These are phyloP conservation scores for Protosalanx chinensis DNA, from an alignment of 2,797 vertebrate genomes.

Conservation along the genomic window DNA sequence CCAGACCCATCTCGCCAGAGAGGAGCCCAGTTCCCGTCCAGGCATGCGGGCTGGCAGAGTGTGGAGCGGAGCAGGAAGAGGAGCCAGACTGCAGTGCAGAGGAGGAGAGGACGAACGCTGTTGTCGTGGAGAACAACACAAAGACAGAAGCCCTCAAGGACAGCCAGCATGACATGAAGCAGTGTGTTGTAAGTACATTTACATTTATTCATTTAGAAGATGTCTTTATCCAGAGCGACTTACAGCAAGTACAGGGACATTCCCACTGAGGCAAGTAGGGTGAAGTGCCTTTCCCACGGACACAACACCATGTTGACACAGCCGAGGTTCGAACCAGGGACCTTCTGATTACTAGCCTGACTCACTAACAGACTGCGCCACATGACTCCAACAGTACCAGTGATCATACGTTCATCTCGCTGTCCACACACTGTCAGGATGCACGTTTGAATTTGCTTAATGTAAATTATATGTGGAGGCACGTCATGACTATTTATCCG, in stretches of 20 bases:
- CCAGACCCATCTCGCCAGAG: conserved; percentile 23
- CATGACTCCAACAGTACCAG: too few relatives aligned
- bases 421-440: too few relatives aligned
- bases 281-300: too few relatives aligned
- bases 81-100: not conserved
- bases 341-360: too few relatives aligned
- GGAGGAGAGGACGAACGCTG: not conserved
- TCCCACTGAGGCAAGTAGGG: too few relatives aligned
- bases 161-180: conserved; percentile 18
- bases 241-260: not conserved
- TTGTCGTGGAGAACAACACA: conserved; percentile 2
- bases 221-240: not conserved
- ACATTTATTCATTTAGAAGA: not conserved
- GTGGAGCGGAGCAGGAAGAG: not conserved
- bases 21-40: conserved; percentile 10
- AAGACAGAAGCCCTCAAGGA: not conserved
- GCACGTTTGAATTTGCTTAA: not conserved
- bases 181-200: conserved; percentile 26
- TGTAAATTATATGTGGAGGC: too few relatives aligned
- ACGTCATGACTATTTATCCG: too few relatives aligned
- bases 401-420: too few relatives aligned
- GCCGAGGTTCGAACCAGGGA: too few relatives aligned
- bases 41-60: not conserved
- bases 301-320: too few relatives aligned
- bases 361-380: too few relatives aligned